These are phyloP conservation scores for Eulemur rufifrons DNA, from an alignment of 2,113 vertebrate genomes.

Conservation along the genomic window DNA sequence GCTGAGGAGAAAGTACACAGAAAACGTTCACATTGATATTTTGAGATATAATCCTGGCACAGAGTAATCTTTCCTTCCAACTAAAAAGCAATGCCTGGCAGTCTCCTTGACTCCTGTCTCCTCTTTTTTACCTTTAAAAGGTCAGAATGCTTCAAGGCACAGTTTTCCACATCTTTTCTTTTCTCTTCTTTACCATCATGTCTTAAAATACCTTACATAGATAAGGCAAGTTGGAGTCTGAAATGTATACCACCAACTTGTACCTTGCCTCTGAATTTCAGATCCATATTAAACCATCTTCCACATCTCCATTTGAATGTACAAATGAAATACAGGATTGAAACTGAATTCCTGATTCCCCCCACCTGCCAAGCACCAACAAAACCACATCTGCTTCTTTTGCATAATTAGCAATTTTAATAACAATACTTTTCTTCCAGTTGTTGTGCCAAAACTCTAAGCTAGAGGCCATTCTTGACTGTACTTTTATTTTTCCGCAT, in stretches of 20 bases:
- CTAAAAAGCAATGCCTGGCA: not conserved
- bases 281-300: not conserved
- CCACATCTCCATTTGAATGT: not conserved
- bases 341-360: not conserved
- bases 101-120: not conserved
- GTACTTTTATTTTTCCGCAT: not conserved
- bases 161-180: not conserved
- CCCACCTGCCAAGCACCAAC: not conserved
- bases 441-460: not conserved
- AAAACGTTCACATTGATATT: not conserved
- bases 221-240: not conserved
- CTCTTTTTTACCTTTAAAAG: not conserved
- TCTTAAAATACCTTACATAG: not conserved
- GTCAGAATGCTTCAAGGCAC: not conserved
- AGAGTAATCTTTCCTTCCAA: not conserved
- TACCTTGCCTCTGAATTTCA: not conserved
- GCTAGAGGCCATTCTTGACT: not conserved
- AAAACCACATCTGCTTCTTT: not conserved
- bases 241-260: not conserved
- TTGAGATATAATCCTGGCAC: not conserved
- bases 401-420: not conserved
- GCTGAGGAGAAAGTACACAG: not conserved
- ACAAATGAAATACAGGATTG: not conserved
- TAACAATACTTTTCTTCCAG: not conserved
- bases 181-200: not conserved